Conservation (phyloP, 2,113 vertebrate genomes). For the Heptranchias perlo region DNA sequence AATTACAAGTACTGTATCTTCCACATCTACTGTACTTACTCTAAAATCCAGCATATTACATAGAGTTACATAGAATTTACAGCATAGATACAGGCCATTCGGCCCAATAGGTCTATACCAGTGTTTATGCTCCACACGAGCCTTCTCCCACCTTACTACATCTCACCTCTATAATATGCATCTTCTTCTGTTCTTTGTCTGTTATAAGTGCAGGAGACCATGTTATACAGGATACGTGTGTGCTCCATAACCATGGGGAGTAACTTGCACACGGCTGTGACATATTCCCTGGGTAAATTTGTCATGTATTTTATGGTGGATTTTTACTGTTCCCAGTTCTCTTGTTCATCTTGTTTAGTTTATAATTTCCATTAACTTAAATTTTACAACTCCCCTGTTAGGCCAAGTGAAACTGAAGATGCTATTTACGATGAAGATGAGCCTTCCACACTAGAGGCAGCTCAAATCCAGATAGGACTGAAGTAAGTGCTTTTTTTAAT, state of each 20-base stretch:
- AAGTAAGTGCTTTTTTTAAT: constrained; percentile 51
- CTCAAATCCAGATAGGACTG: constrained; percentile 68
- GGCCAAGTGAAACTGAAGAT: constrained; percentile 64
- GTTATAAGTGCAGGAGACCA: neutral
- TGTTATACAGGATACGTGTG: neutral
- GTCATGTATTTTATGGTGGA: neutral
- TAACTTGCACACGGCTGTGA: neutral
- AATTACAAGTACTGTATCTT: neutral
- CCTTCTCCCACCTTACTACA: no score
- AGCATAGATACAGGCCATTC: no score
- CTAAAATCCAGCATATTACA: neutral
- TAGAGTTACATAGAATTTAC: no score
- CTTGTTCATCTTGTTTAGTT: neutral
- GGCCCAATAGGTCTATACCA: no score
- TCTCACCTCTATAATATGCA: neutral
- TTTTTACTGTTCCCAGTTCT: neutral
- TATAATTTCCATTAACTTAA: neutral
- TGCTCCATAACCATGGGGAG: neutral
- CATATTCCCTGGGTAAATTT: neutral
- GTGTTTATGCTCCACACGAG: no score
- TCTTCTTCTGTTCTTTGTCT: neutral
- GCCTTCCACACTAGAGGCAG: constrained; percentile 48
- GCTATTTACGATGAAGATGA: constrained; percentile 59
- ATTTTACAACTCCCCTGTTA: constrained; percentile 42
- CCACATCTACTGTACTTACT: neutral